Conservation (phyloP, 2,888 invertebrate species). For the Apotomis betuletana region DNA sequence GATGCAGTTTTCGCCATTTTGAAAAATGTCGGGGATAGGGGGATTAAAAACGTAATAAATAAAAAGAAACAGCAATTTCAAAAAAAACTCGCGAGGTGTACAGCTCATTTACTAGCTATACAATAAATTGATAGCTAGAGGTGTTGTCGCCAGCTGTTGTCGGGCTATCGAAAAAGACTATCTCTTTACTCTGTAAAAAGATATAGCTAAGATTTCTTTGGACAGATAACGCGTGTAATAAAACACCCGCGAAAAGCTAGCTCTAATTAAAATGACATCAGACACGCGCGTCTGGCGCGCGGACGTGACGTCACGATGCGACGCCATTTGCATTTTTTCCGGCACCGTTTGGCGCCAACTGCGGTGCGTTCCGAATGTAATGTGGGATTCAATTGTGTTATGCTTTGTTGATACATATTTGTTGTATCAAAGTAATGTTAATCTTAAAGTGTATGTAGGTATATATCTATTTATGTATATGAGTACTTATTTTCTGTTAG, state of each 20-base stretch:
- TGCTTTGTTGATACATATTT: slow-evolving; percentile 10
- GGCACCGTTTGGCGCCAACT: slow-evolving; percentile 54
- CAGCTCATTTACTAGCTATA: no score
- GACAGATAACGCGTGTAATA: slow-evolving; percentile 43
- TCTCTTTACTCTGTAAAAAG: no score
- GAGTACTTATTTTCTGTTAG: background rate
- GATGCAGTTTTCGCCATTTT: no score
- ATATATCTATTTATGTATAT: background rate
- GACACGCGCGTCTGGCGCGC: slow-evolving; percentile 56
- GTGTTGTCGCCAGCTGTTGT: no score
- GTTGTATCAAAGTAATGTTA: background rate
- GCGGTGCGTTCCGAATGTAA: slow-evolving; percentile 48
- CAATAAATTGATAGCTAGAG: no score
- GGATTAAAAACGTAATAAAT: no score
- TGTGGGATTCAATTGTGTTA: slow-evolving; percentile 33
- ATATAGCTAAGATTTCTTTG: no score
- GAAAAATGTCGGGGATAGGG: no score
- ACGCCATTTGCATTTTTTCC: slow-evolving; percentile 73
- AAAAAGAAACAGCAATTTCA: no score
- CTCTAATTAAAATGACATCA: slow-evolving; percentile 65
- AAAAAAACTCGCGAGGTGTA: no score
- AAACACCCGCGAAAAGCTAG: slow-evolving; percentile 50
- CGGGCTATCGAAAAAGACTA: no score
- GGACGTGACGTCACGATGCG: slow-evolving; percentile 69
- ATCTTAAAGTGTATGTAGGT: no score